Base-by-base conservation (phyloP, 2,113 vertebrate species). In the Anseranas semipalmata region DNA sequence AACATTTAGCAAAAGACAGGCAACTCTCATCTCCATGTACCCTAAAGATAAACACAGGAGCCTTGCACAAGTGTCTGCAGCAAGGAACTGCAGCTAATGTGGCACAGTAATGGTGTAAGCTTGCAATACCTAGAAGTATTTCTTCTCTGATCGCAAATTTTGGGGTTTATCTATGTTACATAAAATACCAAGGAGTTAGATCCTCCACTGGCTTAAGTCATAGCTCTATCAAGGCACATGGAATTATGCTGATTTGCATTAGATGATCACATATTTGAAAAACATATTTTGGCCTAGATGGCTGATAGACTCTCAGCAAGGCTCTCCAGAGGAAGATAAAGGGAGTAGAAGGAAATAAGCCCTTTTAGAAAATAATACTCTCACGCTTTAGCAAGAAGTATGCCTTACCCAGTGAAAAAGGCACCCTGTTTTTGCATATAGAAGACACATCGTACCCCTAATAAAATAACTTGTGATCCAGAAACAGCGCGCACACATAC, bases 61-160 rank as follows among this genome's bases (percentile, higher is more conserved):
- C 74, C 71, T 95, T 95, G 73, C 73, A 63, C 60, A 93, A 92
- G 55, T 24, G 21, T 56, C 78, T 89, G 59, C 89, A 92, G 63
- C 59, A 56, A 91, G 56, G 27, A 20, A 46, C 78, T 93, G 46
- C 17, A 63, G 77, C n/a, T 89, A 50, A 70, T 12, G 33, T n/a
- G 15, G 24, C 58, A 43, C 33, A 71, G 50, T 43, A 83, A 80
- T 8, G 13, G 70, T 55, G 22, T 50, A 71, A 84, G 28, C n/a
- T 12, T 9, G 24, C 33, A 62, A 59, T 6, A 71, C 27, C 37
- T 46, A 46, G 71, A 89, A 91, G 55, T 83, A 87, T 45, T 88
- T 84, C 17, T 50, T 59, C 24, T 76, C 73, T 21, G 17, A 66
- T 84, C 21, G 30, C 12, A 58, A 15, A 55, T 79, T 60, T 89